These are phyloP conservation scores for Neoniphon sammara DNA, from an alignment of 2,797 vertebrate species.

Conservation along the genomic window DNA sequence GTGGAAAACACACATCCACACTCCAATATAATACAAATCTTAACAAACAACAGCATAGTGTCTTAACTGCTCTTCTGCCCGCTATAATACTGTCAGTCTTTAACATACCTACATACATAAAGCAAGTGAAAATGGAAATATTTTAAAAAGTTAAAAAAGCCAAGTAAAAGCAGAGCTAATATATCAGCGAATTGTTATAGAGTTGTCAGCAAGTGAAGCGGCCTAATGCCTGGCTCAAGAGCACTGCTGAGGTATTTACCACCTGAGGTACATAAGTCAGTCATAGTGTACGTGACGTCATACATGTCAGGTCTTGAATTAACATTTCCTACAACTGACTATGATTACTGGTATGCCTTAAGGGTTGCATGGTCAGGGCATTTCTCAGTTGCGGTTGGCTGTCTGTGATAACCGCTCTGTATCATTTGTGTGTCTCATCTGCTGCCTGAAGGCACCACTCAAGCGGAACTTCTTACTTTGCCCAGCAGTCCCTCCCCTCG, in stretches of 20 bases:
- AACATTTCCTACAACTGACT: slow-evolving; percentile 33
- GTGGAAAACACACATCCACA: no score
- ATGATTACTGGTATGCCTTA: slow-evolving; percentile 1
- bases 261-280: slow-evolving; percentile 35
- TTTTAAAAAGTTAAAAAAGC: no score
- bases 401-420: slow-evolving; percentile 50
- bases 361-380: slow-evolving; percentile 22
- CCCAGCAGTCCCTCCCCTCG: slow-evolving; percentile 57
- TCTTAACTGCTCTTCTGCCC: no score
- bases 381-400: slow-evolving; percentile 44
- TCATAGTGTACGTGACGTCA: slow-evolving; percentile 37
- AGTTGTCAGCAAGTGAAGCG: slow-evolving; percentile 27
- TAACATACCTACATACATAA: neutral
- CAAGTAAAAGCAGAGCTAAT: slow-evolving; percentile 20
- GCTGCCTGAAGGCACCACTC: slow-evolving; percentile 63
- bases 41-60: no score
- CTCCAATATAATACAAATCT: no score
- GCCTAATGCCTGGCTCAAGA: slow-evolving; percentile 37
- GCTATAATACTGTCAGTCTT: no score
- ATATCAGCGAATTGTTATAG: slow-evolving; percentile 38
- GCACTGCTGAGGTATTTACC: slow-evolving; percentile 40
- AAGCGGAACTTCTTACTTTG: slow-evolving; percentile 53
- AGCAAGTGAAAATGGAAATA: neutral
- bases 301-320: slow-evolving; percentile 44
- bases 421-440: slow-evolving; percentile 63